Percentiles rank a stretch among this genome's conserved stretches.
Evolutionary conservation across 1,140 invertebrate species (phyloP).

Genomic region (Eufriesea mexicana): DNA sequence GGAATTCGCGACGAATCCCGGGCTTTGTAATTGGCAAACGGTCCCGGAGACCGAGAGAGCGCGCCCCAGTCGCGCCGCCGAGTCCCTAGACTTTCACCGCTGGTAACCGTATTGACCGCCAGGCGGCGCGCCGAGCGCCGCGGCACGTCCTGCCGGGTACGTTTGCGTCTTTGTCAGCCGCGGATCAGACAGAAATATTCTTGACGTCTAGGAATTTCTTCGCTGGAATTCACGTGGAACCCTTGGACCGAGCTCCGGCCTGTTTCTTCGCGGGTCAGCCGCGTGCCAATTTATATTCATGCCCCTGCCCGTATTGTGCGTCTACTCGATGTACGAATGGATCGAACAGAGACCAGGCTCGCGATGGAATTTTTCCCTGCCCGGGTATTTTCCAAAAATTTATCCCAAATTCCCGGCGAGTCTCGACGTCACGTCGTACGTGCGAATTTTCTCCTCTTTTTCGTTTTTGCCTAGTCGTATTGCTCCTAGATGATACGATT

Average conservation of each 20-base stretch:
- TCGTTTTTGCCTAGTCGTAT: too few species aligned
- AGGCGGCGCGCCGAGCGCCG: not conserved
- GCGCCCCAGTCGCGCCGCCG: too few species aligned
- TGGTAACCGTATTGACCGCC: slow-evolving; percentile 9
- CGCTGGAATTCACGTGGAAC: slow-evolving; percentile 11
- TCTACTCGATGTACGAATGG: not conserved
- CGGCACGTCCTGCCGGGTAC: slow-evolving; percentile 5
- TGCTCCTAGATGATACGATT: too few species aligned
- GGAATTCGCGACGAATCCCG: slow-evolving; percentile 47
- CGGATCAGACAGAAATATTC: slow-evolving; percentile 1
- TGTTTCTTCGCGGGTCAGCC: not conserved
- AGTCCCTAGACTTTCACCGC: slow-evolving; percentile 29
- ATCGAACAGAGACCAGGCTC: not conserved
- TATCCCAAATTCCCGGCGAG: too few species aligned
- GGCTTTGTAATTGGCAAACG: slow-evolving; percentile 67
- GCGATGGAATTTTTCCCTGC: not conserved
- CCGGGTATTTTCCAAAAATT: too few species aligned
- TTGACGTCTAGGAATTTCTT: slow-evolving; percentile 26
- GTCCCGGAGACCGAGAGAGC: slow-evolving; percentile 27
- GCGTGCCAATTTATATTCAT: slow-evolving; percentile 25
- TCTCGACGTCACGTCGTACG: too few species aligned
- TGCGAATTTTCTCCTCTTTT: too few species aligned
- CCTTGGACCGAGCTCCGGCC: not conserved
- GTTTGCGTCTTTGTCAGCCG: slow-evolving; percentile 32
- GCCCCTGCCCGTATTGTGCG: not conserved